Evolutionary conservation across 2,888 invertebrate genomes (phyloP).

Genomic region (Ichneumoninae sp.): DNA sequence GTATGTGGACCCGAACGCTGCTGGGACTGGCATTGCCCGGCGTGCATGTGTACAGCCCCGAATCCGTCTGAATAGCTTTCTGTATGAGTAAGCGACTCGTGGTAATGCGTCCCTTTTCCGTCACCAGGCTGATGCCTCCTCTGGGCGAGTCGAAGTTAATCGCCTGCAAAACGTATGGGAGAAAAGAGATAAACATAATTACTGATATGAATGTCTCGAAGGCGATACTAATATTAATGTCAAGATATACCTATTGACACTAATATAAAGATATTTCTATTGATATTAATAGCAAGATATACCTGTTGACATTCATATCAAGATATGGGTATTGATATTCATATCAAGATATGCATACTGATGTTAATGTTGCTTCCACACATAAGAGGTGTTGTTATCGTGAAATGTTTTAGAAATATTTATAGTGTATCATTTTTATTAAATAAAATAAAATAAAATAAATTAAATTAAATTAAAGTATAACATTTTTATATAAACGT

Average conservation of each 20-base stretch:
- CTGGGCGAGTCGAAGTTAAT: constrained; percentile 96
- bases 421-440: no score
- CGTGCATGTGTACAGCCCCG: constrained; percentile 93
- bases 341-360: no score
- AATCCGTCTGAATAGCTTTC: constrained; percentile 91
- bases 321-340: no score
- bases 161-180: constrained; percentile 86
- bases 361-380: no score
- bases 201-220: not conserved
- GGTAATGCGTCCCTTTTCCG: constrained; percentile 93
- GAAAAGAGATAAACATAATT: not conserved
- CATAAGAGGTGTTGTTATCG: no score
- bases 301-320: no score
- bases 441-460: no score
- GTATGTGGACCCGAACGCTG: constrained; percentile 92
- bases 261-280: no score
- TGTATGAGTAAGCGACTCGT: constrained; percentile 93
- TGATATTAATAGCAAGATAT: no score
- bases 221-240: not conserved
- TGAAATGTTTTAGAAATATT: no score
- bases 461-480: no score
- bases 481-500: no score
- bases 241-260: not conserved
- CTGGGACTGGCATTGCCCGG: constrained; percentile 94
- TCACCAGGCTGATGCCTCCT: constrained; percentile 94